Conservation (phyloP, 2,113 vertebrate genomes). For the Pseudopodoces humilis region DNA sequence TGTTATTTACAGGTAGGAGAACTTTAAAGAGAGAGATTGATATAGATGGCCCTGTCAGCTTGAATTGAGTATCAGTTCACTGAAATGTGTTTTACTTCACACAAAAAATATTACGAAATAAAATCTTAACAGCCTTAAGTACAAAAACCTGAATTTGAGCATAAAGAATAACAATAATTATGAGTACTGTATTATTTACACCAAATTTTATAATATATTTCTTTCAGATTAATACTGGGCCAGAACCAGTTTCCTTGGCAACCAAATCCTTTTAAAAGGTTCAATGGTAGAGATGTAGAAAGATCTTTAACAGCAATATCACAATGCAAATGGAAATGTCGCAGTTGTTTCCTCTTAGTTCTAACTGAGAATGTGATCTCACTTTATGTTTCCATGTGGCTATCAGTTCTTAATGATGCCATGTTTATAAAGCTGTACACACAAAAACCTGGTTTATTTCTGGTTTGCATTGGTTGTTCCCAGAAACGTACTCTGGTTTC, state of each 20-base stretch:
- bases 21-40: constrained; percentile 59
- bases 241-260: constrained; percentile 93
- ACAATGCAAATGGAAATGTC: constrained; percentile 62
- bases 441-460: constrained; percentile 7
- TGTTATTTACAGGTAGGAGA: constrained; percentile 38
- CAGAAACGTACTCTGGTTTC: constrained; percentile 40
- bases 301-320: constrained; percentile 54
- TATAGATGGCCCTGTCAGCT: constrained; percentile 61
- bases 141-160: constrained; percentile 30
- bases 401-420: constrained; percentile 45
- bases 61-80: constrained; percentile 53
- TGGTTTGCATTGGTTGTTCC: constrained; percentile 42
- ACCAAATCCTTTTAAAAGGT: constrained; percentile 85
- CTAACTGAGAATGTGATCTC: constrained; percentile 48
- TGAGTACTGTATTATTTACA: constrained; percentile 50
- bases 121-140: constrained; percentile 37
- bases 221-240: constrained; percentile 89
- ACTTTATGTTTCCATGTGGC: constrained; percentile 45
- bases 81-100: constrained; percentile 54
- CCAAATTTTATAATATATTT: constrained; percentile 74
- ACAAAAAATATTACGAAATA: constrained; percentile 15
- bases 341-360: constrained; percentile 44
- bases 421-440: constrained; percentile 49
- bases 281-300: constrained; percentile 67
- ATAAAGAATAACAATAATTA: constrained; percentile 52